These are phyloP conservation scores for Camelus dromedarius DNA, from an alignment of 2,113 vertebrate species.

Conservation along the genomic window DNA sequence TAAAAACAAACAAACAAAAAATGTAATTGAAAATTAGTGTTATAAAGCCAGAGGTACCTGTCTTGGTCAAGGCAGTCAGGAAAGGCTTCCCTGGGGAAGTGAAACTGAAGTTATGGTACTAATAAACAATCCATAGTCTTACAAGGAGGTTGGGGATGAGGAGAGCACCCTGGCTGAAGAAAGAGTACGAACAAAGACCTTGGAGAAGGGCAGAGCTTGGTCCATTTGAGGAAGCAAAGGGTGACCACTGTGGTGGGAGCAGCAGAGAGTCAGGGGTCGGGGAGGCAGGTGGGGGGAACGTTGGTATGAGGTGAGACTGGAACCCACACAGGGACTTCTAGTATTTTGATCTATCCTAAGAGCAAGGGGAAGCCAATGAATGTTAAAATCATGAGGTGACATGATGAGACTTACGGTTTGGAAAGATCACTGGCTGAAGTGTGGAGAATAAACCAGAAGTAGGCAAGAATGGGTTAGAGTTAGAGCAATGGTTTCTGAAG, in stretches of 20 bases:
- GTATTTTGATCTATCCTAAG: neutral
- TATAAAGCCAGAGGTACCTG: neutral
- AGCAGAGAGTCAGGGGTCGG: neutral
- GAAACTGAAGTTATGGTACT: constrained; percentile 26
- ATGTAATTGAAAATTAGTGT: neutral
- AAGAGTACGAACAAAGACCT: neutral
- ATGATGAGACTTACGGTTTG: neutral
- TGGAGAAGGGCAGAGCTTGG: neutral
- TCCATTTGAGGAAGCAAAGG: neutral
- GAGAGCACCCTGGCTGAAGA: neutral
- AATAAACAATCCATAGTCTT: neutral
- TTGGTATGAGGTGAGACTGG: neutral
- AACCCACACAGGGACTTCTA: neutral
- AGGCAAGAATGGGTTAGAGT: neutral
- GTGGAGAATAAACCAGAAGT: neutral
- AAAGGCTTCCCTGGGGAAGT: constrained; percentile 32
- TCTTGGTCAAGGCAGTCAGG: neutral
- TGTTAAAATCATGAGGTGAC: neutral
- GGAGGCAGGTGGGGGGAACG: neutral
- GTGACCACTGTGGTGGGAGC: neutral
- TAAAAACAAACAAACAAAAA: neutral
- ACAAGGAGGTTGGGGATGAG: neutral
- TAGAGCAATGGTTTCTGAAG: neutral
- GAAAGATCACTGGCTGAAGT: constrained; percentile 22
- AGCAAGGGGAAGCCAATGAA: neutral